phyloP scores from a whole-genome alignment of 1,140 invertebrate genomes.

The Philopotamus ludificatus region DNA sequence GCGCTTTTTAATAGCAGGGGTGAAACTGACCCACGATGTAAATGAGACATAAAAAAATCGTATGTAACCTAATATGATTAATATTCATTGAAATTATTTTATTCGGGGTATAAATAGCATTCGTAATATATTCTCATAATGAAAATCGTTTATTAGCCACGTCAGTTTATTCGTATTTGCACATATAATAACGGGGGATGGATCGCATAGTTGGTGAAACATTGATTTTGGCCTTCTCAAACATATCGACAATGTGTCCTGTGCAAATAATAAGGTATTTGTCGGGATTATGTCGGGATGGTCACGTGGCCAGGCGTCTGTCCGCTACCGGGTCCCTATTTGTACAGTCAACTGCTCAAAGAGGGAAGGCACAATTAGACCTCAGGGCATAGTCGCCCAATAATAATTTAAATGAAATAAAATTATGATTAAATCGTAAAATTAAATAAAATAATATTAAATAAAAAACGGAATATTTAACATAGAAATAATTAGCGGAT shows the following conservation, averaged over 20 bases:
- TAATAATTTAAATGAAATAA: neutral
- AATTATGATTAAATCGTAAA: no score
- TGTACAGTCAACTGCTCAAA: conserved; percentile 13
- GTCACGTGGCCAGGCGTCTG: conserved; percentile 11
- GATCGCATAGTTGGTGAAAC: neutral
- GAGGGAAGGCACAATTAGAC: neutral
- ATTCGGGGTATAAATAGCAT: neutral
- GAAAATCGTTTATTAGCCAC: no score
- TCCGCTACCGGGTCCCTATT: conserved; percentile 16
- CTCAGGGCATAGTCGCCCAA: neutral
- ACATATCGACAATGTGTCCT: conserved; percentile 5
- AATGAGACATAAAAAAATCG: neutral
- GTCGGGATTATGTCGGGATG: conserved; percentile 7
- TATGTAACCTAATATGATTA: neutral
- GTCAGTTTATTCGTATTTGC: no score
- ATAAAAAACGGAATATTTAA: no score
- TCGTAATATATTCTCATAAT: no score
- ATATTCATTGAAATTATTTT: neutral
- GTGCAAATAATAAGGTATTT: conserved; percentile 22
- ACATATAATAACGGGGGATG: neutral
- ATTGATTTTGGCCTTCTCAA: conserved; percentile 1
- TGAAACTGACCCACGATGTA: neutral
- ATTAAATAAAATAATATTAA: no score
- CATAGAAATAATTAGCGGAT: no score
- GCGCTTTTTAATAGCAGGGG: neutral